Evolutionary conservation across 2,888 invertebrate species (phyloP).

Genomic region (Hypsopygia costalis): DNA sequence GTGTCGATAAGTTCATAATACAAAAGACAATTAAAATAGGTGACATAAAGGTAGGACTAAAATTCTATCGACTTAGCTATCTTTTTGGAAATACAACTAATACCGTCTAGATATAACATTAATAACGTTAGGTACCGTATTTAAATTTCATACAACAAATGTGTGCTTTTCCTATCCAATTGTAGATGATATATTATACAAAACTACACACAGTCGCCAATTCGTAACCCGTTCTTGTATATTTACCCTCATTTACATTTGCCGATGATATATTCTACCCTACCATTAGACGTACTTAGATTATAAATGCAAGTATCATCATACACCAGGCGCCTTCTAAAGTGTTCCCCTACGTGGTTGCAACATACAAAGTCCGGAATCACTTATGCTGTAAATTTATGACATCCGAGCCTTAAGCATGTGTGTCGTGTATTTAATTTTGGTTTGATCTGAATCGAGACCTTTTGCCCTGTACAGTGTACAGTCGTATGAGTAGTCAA

Average conservation of each 20-base stretch:
- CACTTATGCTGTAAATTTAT: slow-evolving; percentile 53
- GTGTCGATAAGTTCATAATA: too few relatives aligned
- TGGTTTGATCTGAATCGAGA: slow-evolving; percentile 42
- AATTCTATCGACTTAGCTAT: background rate
- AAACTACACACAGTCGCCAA: slow-evolving; percentile 1
- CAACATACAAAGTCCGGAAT: slow-evolving; percentile 28
- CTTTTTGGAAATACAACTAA: too few relatives aligned
- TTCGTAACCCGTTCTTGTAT: background rate
- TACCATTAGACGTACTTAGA: slow-evolving; percentile 4
- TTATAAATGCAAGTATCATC: slow-evolving; percentile 4
- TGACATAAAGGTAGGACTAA: too few relatives aligned
- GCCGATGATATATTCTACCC: background rate
- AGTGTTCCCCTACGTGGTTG: slow-evolving; percentile 2
- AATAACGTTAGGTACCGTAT: too few relatives aligned
- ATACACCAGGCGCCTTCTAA: background rate
- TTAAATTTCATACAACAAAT: too few relatives aligned
- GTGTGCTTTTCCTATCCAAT: too few relatives aligned
- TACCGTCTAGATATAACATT: too few relatives aligned
- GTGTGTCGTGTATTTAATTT: slow-evolving; percentile 67
- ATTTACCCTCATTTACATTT: slow-evolving; percentile 1
- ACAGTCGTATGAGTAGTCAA: slow-evolving; percentile 46
- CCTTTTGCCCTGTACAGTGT: slow-evolving; percentile 55
- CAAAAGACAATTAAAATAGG: too few relatives aligned
- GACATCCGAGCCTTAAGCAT: slow-evolving; percentile 65
- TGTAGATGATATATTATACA: background rate